Evolutionary conservation across 2,113 vertebrate species (phyloP).

Genomic region (Lophura nycthemera): DNA sequence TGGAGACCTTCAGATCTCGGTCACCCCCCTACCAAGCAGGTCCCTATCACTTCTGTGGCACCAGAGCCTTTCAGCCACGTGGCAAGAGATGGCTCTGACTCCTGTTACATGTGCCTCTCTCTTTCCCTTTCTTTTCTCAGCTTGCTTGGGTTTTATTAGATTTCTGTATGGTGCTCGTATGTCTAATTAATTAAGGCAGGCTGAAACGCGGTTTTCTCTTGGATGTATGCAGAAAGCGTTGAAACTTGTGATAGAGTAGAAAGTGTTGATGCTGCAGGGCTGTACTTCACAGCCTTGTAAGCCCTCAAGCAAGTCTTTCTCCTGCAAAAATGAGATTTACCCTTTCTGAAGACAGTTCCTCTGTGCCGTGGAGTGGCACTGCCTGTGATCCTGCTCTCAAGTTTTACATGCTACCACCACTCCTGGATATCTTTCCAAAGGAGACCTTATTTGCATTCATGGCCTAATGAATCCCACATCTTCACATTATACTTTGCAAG

Average conservation of each 20-base stretch:
- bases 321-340: conserved; percentile 42
- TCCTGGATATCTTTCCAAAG: neutral
- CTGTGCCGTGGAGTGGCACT: neutral
- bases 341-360: neutral
- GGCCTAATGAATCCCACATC: conserved; percentile 6
- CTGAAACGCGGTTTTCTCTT: conserved; percentile 18
- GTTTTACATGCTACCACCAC: neutral
- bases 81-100: neutral
- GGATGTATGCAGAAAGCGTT: conserved; percentile 20
- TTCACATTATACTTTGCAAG: neutral
- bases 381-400: neutral
- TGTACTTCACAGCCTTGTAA: conserved; percentile 46
- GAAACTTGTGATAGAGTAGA: neutral
- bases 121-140: neutral
- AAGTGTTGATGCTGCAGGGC: conserved; percentile 60
- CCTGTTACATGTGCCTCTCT: neutral
- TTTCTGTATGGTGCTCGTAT: neutral
- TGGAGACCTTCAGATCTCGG: no score
- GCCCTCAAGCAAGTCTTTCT: conserved; percentile 34
- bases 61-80: neutral
- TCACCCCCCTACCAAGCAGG: no score
- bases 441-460: neutral
- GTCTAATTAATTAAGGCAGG: conserved; percentile 31
- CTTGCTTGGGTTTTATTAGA: neutral
- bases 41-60: rapidly evolving